Evolutionary conservation across 2,888 invertebrate genomes (phyloP), one percentile per base, ranked within the genome.

Genomic region (Onchidella celtica): DNA sequence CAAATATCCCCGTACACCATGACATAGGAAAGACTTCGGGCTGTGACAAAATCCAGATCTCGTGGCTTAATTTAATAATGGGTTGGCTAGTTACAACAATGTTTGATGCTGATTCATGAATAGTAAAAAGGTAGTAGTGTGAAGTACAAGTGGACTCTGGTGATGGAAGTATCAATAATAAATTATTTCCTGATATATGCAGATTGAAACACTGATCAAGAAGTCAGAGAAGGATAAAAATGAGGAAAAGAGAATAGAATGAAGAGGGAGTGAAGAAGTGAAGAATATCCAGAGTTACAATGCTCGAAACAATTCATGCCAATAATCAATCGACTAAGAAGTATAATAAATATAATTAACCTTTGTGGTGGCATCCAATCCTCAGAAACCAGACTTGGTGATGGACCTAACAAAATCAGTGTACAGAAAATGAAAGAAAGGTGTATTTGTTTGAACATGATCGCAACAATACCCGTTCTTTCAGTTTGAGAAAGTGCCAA

Each of bases 41-140:
- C 86, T 85, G 84, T 86, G 86, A 86, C 86, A 86, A 82, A 85
- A 83, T 83, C 84, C 86, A 85, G 86, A 85, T 86, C 86, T 86
- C 81, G 81, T 85, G 86, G 84, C 82, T 84, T 83, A 72, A 82
- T 83, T 84, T 59, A 84, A 84, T 74, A 84, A 86, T 86, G 84
- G 79, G 80, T 82, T 77, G 80, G 82, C 82, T 83, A 82, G 81
- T 75, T 83, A 84, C 84, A 82, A 84, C 40, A 81, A 84, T 84
- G 84, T 80, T 59, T 34, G 78, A 73, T 82, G 82, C 63, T 74
- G 82, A 78, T 77, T 79, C 68, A 72, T 79, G 77, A 81, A 65
- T 61, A 68, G 61, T 69, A 75, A 38, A 61, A 63, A 57, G 59
- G 32, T 34, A 68, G 55, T 57, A 21, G 47, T 70, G 75, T 63